Evolutionary conservation across 2,888 invertebrate genomes (phyloP).

Genomic region (Stegana nigrithorax): DNA sequence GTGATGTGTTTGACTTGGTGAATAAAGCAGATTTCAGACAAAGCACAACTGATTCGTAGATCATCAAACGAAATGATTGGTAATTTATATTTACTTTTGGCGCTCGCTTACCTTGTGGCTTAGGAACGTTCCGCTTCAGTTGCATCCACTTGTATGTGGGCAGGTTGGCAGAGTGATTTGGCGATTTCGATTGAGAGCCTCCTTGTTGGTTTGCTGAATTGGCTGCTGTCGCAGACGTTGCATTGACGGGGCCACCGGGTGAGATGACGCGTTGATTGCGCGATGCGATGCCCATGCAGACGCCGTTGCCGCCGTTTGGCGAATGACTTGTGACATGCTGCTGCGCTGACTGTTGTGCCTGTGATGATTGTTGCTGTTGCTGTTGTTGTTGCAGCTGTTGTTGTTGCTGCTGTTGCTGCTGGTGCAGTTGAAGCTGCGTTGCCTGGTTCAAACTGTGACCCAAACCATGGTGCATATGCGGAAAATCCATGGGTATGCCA

Average conservation of each 20-base stretch:
- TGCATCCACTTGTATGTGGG: conserved; percentile 99
- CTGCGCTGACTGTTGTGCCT: conserved; percentile 41
- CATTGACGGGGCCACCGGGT: conserved; percentile 60
- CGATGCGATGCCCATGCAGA: conserved; percentile 37
- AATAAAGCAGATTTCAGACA: too few species aligned
- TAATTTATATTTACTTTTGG: too few species aligned
- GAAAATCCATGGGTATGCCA: conserved; percentile 52
- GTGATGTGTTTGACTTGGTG: too few species aligned
- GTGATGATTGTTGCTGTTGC: conserved; percentile 37
- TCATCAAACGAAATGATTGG: too few species aligned
- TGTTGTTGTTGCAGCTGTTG: conserved; percentile 40
- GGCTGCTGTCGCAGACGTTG: conserved; percentile 52
- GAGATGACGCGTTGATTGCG: conserved; percentile 64
- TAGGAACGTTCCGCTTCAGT: conserved; percentile 95
- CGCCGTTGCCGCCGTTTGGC: conserved; percentile 47
- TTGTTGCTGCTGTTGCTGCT: conserved; percentile 37
- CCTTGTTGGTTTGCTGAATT: conserved; percentile 43
- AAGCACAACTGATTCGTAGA: too few species aligned
- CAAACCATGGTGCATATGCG: conserved; percentile 61
- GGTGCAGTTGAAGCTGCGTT: conserved; percentile 33
- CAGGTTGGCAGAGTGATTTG: conserved; percentile 68
- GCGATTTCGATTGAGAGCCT: conserved; percentile 61
- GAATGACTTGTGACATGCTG: conserved; percentile 45
- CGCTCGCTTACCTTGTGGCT: conserved; percentile 82
- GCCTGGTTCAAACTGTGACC: conserved; percentile 34